Evolutionary conservation across 2,113 vertebrate genomes (phyloP), one percentile per base, ranked within the genome.

Genomic region (Ammodytes dubius): DNA sequence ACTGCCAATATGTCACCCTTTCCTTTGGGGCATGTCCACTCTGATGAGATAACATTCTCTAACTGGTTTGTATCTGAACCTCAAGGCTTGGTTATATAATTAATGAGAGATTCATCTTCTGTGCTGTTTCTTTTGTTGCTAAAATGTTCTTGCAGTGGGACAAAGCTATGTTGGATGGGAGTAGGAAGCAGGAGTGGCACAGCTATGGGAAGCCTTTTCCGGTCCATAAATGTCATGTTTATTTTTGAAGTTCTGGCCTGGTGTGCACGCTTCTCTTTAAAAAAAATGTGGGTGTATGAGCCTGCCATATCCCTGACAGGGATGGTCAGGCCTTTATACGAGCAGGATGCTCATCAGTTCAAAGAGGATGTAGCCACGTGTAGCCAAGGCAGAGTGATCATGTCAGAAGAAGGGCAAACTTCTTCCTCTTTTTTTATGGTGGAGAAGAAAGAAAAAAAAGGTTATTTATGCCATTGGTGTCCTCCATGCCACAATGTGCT

Each of bases 231-330:
- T 70, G 79, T 77, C 67, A 72, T 87, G 75, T 94, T 94, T 95
- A 91, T 95, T 94, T 95, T 91, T 79, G 70, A 93, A 87, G 76
- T 86, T 90, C 60, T 88, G 88, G 81, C 83, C 83, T 85, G 83
- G 79, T 83, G 77, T 78, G 80, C 82, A 69, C 77, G 76, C 91
- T 87, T 93, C 73, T 70, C 84, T 81, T 88, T 79, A 85, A 91
- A 92, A 74, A 80, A 85, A 91, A 87, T 86, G 85, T 82, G 84
- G 87, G 89, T 83, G 84, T 78, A 77, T 53, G 81, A 86, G 86
- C 70, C 65, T 79, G 70, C 84, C 82, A 88, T 76, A 70, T 8
- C 27, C 61, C 74, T 88, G 90, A 79, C 82, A 87, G 81, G 71
- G 74, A 77, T 85, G 81, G 87, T 86, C 59, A 74, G 84, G 58